Conservation (phyloP, 2,113 vertebrate species). For the Daubentonia madagascariensis region DNA sequence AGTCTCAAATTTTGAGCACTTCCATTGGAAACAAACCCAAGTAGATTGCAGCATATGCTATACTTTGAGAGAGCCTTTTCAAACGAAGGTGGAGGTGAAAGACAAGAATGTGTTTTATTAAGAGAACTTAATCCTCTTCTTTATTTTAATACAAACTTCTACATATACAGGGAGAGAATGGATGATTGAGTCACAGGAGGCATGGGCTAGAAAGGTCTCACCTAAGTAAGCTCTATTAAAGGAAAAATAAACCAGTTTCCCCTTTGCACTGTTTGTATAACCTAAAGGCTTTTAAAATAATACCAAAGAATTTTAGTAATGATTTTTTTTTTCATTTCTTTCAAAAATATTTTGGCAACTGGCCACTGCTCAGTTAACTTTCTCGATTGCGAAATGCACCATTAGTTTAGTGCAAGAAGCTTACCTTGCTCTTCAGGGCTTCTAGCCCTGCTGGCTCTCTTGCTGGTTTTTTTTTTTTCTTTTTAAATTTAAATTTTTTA, state of each 20-base stretch:
- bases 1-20: not conserved
- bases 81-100: constrained; percentile 4
- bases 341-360: constrained; percentile 49
- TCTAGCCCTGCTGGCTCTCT: not conserved
- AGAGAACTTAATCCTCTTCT: constrained; percentile 8
- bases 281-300: constrained; percentile 37
- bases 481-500: no score
- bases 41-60: not conserved
- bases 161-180: not conserved
- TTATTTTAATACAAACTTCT: constrained; percentile 53
- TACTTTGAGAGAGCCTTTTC: not conserved
- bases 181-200: not conserved
- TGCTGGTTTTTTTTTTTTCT: not conserved
- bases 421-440: not conserved
- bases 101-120: constrained; percentile 49
- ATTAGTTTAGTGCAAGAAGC: not conserved
- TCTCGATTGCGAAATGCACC: constrained; percentile 36
- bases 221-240: constrained; percentile 15
- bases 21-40: not conserved
- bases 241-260: not conserved
- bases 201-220: not conserved
- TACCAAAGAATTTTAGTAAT: constrained; percentile 46
- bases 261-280: constrained; percentile 28
- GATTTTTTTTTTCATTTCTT: not conserved
- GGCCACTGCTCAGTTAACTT: constrained; percentile 33